phyloP scores from a whole-genome alignment of 2,797 vertebrate species.

The Heteromormyrus szaboi region DNA sequence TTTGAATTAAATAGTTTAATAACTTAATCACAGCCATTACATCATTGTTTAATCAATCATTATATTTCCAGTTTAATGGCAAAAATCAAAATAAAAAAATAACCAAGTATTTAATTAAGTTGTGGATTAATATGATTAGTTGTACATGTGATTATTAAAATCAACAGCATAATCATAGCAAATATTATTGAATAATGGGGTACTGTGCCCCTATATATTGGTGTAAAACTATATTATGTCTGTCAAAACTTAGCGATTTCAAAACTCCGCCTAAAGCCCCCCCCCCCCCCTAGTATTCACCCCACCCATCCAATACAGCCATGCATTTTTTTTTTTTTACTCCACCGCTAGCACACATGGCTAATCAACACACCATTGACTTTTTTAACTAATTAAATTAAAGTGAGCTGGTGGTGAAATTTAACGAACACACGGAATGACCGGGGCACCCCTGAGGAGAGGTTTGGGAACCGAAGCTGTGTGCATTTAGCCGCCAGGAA shows the following conservation, averaged over 20 bases:
- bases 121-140: not conserved
- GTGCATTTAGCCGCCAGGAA: not conserved
- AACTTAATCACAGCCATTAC: not conserved
- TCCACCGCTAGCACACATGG: not conserved
- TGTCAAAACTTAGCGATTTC: not conserved
- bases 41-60: not conserved
- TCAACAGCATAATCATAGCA: not conserved
- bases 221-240: not conserved
- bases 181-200: not conserved
- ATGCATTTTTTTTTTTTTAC: not conserved
- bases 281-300: not conserved
- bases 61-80: not conserved
- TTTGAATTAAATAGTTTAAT: not conserved
- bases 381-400: not conserved
- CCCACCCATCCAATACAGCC: not conserved
- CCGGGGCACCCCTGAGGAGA: not conserved
- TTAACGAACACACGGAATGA: not conserved
- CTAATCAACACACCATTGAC: not conserved
- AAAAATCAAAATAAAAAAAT: not conserved
- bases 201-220: not conserved
- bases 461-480: not conserved
- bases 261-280: not conserved
- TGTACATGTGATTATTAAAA: not conserved
- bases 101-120: not conserved
- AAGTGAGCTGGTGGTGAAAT: not conserved